Evolutionary conservation across 1,140 invertebrate species (phyloP), one percentile per base, ranked within the genome.

Genomic region (Triops cancriformis): DNA sequence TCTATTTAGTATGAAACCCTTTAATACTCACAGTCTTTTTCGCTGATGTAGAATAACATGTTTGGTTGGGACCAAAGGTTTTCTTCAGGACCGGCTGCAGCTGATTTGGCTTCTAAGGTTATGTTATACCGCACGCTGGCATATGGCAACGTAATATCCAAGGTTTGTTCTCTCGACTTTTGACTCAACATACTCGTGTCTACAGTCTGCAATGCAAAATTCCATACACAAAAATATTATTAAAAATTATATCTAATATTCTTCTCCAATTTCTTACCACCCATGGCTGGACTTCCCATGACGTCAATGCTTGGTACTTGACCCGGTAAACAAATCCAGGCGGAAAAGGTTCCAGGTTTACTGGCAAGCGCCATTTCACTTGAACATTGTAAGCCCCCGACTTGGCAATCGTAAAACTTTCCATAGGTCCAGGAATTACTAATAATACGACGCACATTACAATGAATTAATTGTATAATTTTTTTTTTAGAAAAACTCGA

Each of bases 61-160:
- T 86, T 86, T 79, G 87, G 89, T 72, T 89, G 82, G 42, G 91
- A 91, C 90, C 90, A 91, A 82, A 88, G 88, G 26, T 88, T 82
- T 23, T 86, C 86, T 51, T 81, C 82, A 9, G 51, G 51, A 84
- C 84, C 79, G 7, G 89, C 87, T 80, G 84, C 85, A 79, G 86
- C 83, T 14, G 88, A 86, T 80, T 86, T 89, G 78, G 91, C 86
- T 37, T 86, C 88, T 43, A 93, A 87, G 78, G 90, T 84, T 11
- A 92, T 87, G 80, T 92, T 90, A 84, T 91, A 93, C 73, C 86
- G 84, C 73, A 88, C 86, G 82, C 91, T 88, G 1, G 91, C 88
- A 83, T 90, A 91, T 74, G 87, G 84, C 18, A 92, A 82, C 77
- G 86, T 87, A 51, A 92, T 84, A 80, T 87, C 87, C 81, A 87